Evolutionary conservation across 2,888 invertebrate species (phyloP).

Genomic region (Parnassius orleans): DNA sequence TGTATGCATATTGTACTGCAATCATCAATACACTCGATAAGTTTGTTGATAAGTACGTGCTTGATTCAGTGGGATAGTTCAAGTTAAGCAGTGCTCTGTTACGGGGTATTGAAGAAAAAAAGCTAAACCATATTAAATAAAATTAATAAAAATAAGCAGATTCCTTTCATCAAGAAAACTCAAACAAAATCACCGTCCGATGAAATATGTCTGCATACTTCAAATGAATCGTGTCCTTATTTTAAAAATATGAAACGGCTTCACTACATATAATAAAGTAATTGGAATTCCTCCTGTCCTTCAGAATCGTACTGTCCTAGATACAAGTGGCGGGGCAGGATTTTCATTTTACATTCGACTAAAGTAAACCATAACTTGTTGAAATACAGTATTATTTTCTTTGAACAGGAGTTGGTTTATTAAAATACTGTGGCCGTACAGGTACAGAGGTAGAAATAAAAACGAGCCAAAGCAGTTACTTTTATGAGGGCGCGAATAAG

Average conservation of each 20-base stretch:
- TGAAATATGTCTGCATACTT: constrained; percentile 41
- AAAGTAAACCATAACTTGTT: constrained; percentile 40
- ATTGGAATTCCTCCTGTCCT: constrained; percentile 79
- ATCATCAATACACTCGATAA: too few species aligned
- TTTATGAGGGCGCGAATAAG: constrained; percentile 82
- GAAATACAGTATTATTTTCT: constrained; percentile 44
- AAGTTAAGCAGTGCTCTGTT: too few species aligned
- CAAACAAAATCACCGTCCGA: constrained; percentile 29
- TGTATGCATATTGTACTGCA: too few species aligned
- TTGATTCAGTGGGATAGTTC: too few species aligned
- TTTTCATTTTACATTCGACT: constrained; percentile 39
- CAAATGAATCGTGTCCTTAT: constrained; percentile 31
- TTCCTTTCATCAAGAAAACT: too few species aligned
- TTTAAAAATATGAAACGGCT: constrained; percentile 32
- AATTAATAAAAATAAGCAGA: too few species aligned
- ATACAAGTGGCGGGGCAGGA: constrained; percentile 75
- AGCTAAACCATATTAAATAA: too few species aligned
- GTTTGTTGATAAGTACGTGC: too few species aligned
- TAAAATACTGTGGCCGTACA: constrained; percentile 80
- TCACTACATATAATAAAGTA: constrained; percentile 72
- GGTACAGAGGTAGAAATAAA: constrained; percentile 79
- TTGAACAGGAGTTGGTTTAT: constrained; percentile 58
- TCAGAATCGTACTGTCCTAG: constrained; percentile 71
- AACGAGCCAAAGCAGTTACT: constrained; percentile 80
- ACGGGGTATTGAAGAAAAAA: too few species aligned